These are phyloP conservation scores for Erebia ligea DNA, from an alignment of 2,888 invertebrate species.

Conservation along the genomic window DNA sequence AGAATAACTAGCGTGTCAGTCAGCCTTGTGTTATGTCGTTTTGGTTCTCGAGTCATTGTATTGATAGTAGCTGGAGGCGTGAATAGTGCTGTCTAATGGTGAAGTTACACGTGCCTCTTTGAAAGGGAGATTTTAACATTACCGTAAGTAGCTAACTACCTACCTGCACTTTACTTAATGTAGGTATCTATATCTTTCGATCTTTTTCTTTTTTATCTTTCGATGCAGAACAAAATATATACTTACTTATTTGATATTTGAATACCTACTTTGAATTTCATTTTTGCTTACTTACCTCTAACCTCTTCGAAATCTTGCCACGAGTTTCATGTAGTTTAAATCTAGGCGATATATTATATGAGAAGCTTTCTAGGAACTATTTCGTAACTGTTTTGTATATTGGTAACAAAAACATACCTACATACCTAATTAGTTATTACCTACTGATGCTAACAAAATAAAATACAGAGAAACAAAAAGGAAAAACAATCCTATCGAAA, in stretches of 20 bases:
- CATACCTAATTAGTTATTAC: neutral
- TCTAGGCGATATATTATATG: too few species aligned
- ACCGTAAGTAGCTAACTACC: neutral
- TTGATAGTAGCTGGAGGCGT: slow-evolving; percentile 76
- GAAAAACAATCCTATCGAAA: slow-evolving; percentile 17
- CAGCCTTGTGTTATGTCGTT: slow-evolving; percentile 49
- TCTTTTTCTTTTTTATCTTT: too few species aligned
- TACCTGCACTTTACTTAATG: neutral
- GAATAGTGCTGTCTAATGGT: slow-evolving; percentile 74
- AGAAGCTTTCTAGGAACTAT: too few species aligned
- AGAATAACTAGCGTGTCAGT: slow-evolving; percentile 51
- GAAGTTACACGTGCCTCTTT: slow-evolving; percentile 54
- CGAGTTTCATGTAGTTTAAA: too few species aligned
- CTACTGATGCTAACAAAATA: neutral
- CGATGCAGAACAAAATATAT: neutral
- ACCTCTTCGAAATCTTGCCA: neutral
- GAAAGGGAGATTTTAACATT: slow-evolving; percentile 16
- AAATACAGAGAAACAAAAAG: slow-evolving; percentile 10
- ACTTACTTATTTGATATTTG: too few species aligned
- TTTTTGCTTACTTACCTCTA: neutral
- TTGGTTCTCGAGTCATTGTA: slow-evolving; percentile 54
- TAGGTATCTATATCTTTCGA: too few species aligned
- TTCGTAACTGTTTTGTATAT: neutral
- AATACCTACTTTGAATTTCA: neutral
- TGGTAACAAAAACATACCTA: neutral